Evolutionary conservation across 1,140 invertebrate species (phyloP), one percentile per base, ranked within the genome.

Genomic region (Dryas iulia): DNA sequence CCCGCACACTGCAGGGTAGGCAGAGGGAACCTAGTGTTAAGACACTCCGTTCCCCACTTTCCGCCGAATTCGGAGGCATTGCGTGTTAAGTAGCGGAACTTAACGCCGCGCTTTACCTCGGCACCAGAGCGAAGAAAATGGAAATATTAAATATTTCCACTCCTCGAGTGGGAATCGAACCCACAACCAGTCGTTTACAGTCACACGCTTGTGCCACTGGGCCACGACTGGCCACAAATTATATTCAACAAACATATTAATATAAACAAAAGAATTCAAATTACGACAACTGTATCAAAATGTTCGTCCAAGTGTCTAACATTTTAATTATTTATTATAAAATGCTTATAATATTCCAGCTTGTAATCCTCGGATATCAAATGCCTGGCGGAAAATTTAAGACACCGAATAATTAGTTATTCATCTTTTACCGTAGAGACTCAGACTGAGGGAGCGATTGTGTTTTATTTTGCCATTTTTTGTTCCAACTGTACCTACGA

Each of bases 281-380:
- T 47, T 7, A 47, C 14, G 14, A 0, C 39, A 11, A 47, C 0
- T 47, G 39, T 47, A 47, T 47, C 18, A 47, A 21, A 21, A 21
- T 47, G 18, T 47, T 21, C 6, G 14, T 8, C 18, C 39, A 47
- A 47, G 18, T 39, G 39, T 21, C 18, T 18, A 47, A 47, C 30
- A 47, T 59, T 65, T 71, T 61, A 57, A 71, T 61, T 71, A 71
- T 71, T 71, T 58, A 71, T 60, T 58, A 23, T 23, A 71, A 23
- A 52, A 71, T 60, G 56, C 33, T 65, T 8, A n/a, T 14, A 65
- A 53, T 54, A 62, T 62, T 62, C 52, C 53, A 18, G 11, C 53
- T 35, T 66, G 60, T 66, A 63, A 71, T 71, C 59, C 39, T 30
- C 21, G 56, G 52, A 63, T 62, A 64, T 57, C 56, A 54, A 59